Evolutionary conservation across 2,888 invertebrate species (phyloP).

Genomic region (Merodon equestris): DNA sequence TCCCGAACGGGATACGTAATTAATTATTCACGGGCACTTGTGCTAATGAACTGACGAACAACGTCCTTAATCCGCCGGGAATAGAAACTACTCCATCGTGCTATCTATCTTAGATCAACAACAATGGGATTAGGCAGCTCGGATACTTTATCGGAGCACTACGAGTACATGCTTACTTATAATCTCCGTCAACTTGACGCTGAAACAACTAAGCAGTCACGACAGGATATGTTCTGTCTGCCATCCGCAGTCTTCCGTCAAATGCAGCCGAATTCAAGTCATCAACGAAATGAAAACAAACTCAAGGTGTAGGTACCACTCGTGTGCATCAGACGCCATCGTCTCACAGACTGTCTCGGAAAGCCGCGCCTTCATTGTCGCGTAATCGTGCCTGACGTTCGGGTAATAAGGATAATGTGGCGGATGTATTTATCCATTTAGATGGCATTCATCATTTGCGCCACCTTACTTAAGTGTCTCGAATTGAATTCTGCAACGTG

Average conservation of each 20-base stretch:
- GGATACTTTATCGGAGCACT: background rate
- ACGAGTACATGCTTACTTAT: constrained; percentile 3
- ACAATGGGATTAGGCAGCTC: background rate
- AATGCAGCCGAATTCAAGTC: constrained; percentile 21
- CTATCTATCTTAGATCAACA: constrained; percentile 5
- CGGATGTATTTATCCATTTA: constrained; percentile 64
- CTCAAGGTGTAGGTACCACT: constrained; percentile 14
- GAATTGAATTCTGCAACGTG: constrained; percentile 65
- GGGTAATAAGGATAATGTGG: constrained; percentile 60
- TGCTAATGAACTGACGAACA: constrained; percentile 33
- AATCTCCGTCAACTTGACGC: constrained; percentile 2
- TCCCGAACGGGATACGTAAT: background rate
- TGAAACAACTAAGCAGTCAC: background rate
- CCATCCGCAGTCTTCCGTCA: background rate
- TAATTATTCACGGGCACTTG: constrained; percentile 26
- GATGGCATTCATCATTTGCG: constrained; percentile 62
- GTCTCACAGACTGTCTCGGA: background rate
- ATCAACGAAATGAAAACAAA: constrained; percentile 14
- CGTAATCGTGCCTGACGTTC: constrained; percentile 6
- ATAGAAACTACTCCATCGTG: background rate
- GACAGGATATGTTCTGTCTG: background rate
- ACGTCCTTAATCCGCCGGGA: background rate
- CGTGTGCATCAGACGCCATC: constrained; percentile 29
- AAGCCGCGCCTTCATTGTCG: background rate
- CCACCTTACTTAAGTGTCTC: constrained; percentile 64